These are phyloP conservation scores for Kudoa iwatai DNA, from an alignment of 30 jellyfish, hydroid and myxozoan species.

Conservation along the genomic window DNA sequence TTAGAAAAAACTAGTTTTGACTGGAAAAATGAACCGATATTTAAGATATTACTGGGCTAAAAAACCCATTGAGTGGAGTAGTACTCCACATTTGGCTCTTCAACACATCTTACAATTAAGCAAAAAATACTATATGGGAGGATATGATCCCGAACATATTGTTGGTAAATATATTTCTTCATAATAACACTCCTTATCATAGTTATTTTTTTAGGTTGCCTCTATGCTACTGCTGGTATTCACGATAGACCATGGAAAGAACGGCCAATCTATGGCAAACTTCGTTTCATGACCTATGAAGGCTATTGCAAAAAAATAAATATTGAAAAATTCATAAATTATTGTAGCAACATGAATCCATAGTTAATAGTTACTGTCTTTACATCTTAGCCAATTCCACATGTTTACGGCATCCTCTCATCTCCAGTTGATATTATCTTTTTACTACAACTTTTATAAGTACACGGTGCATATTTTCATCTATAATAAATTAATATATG, in stretches of 20 bases:
- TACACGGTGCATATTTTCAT: too few species aligned
- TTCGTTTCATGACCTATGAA: slow-evolving; percentile 25
- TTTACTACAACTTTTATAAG: too few species aligned
- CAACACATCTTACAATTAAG: slow-evolving; percentile 5
- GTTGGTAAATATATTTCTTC: slow-evolving; percentile 14
- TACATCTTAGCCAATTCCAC: too few species aligned
- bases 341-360: too few species aligned
- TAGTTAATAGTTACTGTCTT: too few species aligned
- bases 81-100: slow-evolving; percentile 17
- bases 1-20: slow-evolving; percentile 7
- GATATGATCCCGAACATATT: slow-evolving; percentile 21
- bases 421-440: too few species aligned
- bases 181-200: too few species aligned
- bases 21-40: slow-evolving; percentile 40
- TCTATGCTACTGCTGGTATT: slow-evolving; percentile 28
- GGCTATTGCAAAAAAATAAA: slow-evolving; percentile 27
- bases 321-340: slow-evolving; percentile 8
- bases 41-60: slow-evolving; percentile 58
- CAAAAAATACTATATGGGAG: slow-evolving; percentile 18
- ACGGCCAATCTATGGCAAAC: slow-evolving; percentile 31
- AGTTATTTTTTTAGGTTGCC: too few species aligned
- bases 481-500: too few species aligned
- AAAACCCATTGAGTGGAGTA: slow-evolving; percentile 34
- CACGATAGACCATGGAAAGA: slow-evolving; percentile 59
- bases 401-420: too few species aligned